A percentile compares a stretch with the other conserved stretches of the same genome.
phyloP scores from a whole-genome alignment of 2,888 invertebrate genomes.

The Eupelmus urozonus region DNA sequence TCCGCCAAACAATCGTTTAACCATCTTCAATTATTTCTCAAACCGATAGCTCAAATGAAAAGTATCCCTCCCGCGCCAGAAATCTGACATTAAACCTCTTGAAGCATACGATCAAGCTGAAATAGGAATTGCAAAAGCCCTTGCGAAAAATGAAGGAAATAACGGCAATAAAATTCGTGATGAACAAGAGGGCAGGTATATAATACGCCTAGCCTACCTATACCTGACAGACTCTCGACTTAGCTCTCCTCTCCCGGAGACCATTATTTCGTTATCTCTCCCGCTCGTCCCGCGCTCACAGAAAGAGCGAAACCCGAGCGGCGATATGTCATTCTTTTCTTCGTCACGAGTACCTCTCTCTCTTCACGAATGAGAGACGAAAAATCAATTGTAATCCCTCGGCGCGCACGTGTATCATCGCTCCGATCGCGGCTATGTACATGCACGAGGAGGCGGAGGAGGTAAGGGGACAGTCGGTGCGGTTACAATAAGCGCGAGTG shows the following conservation, averaged over 20 bases:
- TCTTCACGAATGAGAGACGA: not conserved
- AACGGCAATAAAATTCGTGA: conserved; percentile 37
- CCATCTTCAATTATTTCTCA: too few relatives aligned
- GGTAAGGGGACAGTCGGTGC: not conserved
- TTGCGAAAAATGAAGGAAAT: conserved; percentile 7
- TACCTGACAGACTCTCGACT: not conserved
- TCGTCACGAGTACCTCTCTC: conserved; percentile 35
- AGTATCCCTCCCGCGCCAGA: too few relatives aligned
- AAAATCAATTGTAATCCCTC: conserved; percentile 46
- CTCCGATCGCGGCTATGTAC: too few relatives aligned
- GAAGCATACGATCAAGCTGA: not conserved
- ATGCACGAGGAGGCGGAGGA: too few relatives aligned
- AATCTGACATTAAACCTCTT: not conserved
- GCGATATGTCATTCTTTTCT: conserved; percentile 50
- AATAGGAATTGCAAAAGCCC: not conserved
- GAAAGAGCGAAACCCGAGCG: not conserved
- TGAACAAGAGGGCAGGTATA: conserved; percentile 12
- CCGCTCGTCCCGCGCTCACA: not conserved
- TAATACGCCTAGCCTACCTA: too few relatives aligned
- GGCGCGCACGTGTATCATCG: conserved; percentile 35
- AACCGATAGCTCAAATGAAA: too few relatives aligned
- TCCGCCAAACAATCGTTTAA: too few relatives aligned
- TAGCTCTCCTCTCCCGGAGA: not conserved
- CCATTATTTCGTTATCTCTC: conserved; percentile 46
- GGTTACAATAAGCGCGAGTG: conserved; percentile 21